A percentile compares a stretch with the other conserved stretches of the same genome.
Conservation (phyloP, 2,888 invertebrate genomes). For the Anthophora plumipes region DNA sequence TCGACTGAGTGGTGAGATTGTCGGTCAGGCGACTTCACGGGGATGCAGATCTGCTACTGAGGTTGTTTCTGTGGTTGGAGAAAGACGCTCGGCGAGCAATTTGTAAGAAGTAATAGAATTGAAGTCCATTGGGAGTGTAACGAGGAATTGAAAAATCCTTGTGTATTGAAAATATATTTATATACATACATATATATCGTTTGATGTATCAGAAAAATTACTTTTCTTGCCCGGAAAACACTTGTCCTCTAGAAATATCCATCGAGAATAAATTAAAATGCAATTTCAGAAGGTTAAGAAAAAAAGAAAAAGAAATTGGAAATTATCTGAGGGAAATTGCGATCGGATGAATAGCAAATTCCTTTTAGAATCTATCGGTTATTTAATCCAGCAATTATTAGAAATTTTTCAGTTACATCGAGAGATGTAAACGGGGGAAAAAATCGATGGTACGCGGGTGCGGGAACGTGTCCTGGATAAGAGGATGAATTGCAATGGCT, state of each 20-base stretch:
- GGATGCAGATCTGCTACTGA: conserved; percentile 18
- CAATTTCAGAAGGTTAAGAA: too few species aligned
- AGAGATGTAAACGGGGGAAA: background rate
- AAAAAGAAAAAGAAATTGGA: too few species aligned
- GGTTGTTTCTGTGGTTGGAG: conserved; percentile 1
- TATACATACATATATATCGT: too few species aligned
- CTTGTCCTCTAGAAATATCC: too few species aligned
- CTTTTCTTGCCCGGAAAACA: too few species aligned
- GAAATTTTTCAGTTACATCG: background rate
- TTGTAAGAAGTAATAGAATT: background rate
- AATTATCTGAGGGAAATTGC: too few species aligned
- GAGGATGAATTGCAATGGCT: conserved; percentile 7
- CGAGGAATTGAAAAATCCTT: background rate
- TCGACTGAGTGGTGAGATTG: conserved; percentile 8
- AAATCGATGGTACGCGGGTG: background rate
- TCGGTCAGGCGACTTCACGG: conserved; percentile 8
- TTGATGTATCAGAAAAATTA: too few species aligned
- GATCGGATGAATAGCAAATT: too few species aligned
- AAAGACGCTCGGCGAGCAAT: background rate
- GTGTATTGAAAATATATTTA: background rate
- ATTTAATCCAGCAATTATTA: background rate
- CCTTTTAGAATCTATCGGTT: too few species aligned
- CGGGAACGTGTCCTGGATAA: background rate
- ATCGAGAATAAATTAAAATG: too few species aligned
- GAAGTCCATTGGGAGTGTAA: background rate